Percentiles rank a stretch among this genome's conserved stretches.
Evolutionary conservation across 2,888 invertebrate species (phyloP).

Genomic region (Eumerus sabulonum): DNA sequence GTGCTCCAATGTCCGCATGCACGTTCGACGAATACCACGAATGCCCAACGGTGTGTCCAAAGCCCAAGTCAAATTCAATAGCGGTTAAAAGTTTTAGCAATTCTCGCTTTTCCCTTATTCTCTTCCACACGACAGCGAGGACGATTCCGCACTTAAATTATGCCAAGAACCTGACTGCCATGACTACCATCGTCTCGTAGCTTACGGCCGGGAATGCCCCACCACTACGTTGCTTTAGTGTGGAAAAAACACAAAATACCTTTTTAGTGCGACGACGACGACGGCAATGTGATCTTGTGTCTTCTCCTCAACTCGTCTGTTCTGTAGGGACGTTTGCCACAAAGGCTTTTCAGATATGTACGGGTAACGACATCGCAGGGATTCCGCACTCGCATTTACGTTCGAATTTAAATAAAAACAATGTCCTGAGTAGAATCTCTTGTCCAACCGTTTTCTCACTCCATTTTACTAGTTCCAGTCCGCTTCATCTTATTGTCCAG

Average conservation of each 20-base stretch:
- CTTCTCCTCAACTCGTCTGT: constrained; percentile 48
- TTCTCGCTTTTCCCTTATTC: constrained; percentile 9
- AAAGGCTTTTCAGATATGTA: constrained; percentile 23
- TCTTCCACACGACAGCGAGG: constrained; percentile 17
- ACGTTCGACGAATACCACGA: constrained; percentile 55
- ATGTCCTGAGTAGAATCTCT: constrained; percentile 56
- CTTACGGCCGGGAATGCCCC: constrained; percentile 45
- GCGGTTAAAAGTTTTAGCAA: constrained; percentile 39
- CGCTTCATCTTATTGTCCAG: constrained; percentile 26
- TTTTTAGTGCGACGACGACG: constrained; percentile 51
- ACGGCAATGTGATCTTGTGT: constrained; percentile 57
- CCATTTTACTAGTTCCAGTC: constrained; percentile 4
- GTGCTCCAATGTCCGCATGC: constrained; percentile 54
- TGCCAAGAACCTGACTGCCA: constrained; percentile 61
- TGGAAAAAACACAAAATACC: constrained; percentile 65
- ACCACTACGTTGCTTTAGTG: constrained; percentile 51
- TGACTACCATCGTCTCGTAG: constrained; percentile 11
- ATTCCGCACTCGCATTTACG: constrained; percentile 59
- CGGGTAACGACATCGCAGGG: constrained; percentile 65
- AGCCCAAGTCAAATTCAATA: constrained; percentile 47
- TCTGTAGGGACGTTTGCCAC: constrained; percentile 39
- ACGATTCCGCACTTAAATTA: constrained; percentile 58
- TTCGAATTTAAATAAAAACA: constrained; percentile 17
- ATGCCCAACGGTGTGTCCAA: constrained; percentile 29
- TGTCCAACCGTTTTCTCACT: constrained; percentile 36